Conservation (phyloP, 2,888 invertebrate species). For the Rotaria magnacalcarata region DNA sequence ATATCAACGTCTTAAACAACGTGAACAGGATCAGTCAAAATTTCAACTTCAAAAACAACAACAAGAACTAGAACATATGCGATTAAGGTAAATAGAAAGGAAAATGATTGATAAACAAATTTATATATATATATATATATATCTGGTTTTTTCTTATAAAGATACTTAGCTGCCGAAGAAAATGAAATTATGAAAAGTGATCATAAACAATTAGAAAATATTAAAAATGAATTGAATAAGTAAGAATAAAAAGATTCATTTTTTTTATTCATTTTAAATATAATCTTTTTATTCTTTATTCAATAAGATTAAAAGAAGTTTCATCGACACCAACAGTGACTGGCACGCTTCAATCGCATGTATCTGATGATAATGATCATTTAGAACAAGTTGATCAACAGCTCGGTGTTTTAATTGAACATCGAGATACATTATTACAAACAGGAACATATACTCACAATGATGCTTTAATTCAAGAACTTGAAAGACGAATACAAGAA, state of each 20-base stretch:
- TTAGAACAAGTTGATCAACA: conserved; percentile 51
- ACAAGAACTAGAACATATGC: conserved; percentile 57
- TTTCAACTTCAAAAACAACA: conserved; percentile 53
- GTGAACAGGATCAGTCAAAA: conserved; percentile 55
- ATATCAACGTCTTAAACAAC: conserved; percentile 56
- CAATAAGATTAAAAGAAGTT: neutral
- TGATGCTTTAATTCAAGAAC: conserved; percentile 59
- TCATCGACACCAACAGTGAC: neutral
- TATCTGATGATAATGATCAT: neutral
- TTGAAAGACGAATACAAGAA: conserved; percentile 59
- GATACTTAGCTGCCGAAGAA: conserved; percentile 57
- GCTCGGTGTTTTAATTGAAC: conserved; percentile 56
- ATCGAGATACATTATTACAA: conserved; percentile 57
- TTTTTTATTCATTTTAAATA: neutral
- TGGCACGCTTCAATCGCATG: neutral
- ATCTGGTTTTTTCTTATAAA: neutral
- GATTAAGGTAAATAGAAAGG: conserved; percentile 50
- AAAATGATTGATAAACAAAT: conserved; percentile 24
- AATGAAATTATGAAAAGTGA: conserved; percentile 56
- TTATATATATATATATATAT: no score
- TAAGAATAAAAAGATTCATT: conserved; percentile 47
- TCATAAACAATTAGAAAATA: conserved; percentile 55
- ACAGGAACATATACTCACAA: conserved; percentile 59
- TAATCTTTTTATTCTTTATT: neutral
- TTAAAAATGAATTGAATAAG: conserved; percentile 57